These are phyloP conservation scores for Myocastor coypus DNA, from an alignment of 2,113 vertebrate genomes.

Conservation along the genomic window DNA sequence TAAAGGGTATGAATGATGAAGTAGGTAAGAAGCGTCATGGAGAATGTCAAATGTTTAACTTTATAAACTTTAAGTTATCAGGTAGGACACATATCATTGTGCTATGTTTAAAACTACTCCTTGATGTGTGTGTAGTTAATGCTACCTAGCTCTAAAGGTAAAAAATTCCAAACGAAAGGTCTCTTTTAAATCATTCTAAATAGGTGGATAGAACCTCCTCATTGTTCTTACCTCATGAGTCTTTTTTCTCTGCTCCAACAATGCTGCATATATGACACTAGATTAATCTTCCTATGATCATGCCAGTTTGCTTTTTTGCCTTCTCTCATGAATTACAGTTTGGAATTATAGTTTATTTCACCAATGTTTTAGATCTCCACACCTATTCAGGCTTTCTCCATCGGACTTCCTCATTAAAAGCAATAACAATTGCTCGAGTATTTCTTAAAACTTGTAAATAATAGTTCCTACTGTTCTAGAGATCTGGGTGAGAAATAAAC, in stretches of 20 bases:
- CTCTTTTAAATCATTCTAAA: not conserved
- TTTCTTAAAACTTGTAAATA: slow-evolving; percentile 4
- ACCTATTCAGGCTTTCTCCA: not conserved
- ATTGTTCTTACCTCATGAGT: not conserved
- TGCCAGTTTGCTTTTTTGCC: not conserved
- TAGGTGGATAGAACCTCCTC: not conserved
- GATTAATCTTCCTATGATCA: not conserved
- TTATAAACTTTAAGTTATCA: not conserved
- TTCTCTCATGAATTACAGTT: not conserved
- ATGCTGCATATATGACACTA: not conserved
- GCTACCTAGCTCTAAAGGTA: not conserved
- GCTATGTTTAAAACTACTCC: slow-evolving; percentile 21
- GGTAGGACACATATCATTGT: not conserved
- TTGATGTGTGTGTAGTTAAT: not conserved
- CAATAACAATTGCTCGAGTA: slow-evolving; percentile 6
- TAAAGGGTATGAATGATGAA: slow-evolving; percentile 11
- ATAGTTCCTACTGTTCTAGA: slow-evolving; percentile 6
- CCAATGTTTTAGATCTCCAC: not conserved
- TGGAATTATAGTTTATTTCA: slow-evolving; percentile 45
- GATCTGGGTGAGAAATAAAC: not conserved
- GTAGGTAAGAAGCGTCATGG: not conserved
- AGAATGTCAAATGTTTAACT: slow-evolving; percentile 17
- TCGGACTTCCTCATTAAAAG: slow-evolving; percentile 26
- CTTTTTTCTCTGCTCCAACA: not conserved
- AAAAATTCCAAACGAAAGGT: slow-evolving; percentile 6